phyloP scores from a whole-genome alignment of 2,797 vertebrate genomes.

The Tauraco hartlaubi region DNA sequence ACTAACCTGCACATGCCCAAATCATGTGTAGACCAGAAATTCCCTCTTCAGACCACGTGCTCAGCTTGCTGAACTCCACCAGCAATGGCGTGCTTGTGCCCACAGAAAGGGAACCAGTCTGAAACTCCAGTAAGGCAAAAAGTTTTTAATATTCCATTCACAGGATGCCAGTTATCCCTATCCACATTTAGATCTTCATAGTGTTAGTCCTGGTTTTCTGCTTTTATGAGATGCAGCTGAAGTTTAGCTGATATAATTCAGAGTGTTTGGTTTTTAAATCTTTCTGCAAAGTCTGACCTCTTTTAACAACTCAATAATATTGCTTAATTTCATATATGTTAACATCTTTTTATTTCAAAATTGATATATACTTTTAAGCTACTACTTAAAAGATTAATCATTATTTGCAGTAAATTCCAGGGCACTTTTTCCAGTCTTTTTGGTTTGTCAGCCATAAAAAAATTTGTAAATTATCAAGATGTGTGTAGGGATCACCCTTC shows the following conservation, averaged over 20 bases:
- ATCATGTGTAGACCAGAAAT: not conserved
- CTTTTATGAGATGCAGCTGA: not conserved
- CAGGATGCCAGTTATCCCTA: fast-evolving
- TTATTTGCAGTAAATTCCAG: not conserved
- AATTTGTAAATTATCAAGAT: not conserved
- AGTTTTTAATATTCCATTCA: not conserved
- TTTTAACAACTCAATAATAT: not conserved
- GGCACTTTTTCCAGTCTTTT: not conserved
- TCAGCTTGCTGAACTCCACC: not conserved
- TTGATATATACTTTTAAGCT: not conserved
- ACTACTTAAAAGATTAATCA: not conserved
- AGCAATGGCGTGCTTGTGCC: fast-evolving
- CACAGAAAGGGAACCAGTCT: not conserved
- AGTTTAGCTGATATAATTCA: not conserved
- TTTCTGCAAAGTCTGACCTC: not conserved
- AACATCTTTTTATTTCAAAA: not conserved
- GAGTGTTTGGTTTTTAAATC: not conserved
- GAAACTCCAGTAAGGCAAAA: not conserved
- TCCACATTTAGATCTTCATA: not conserved
- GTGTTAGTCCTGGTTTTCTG: not conserved
- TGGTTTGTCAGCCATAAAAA: not conserved
- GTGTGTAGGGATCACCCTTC: not conserved
- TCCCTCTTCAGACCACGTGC: not conserved
- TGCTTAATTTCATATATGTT: not conserved
- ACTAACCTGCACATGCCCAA: not conserved